These are phyloP conservation scores for Panthera uncia DNA, from an alignment of 2,113 vertebrate species.

Conservation along the genomic window DNA sequence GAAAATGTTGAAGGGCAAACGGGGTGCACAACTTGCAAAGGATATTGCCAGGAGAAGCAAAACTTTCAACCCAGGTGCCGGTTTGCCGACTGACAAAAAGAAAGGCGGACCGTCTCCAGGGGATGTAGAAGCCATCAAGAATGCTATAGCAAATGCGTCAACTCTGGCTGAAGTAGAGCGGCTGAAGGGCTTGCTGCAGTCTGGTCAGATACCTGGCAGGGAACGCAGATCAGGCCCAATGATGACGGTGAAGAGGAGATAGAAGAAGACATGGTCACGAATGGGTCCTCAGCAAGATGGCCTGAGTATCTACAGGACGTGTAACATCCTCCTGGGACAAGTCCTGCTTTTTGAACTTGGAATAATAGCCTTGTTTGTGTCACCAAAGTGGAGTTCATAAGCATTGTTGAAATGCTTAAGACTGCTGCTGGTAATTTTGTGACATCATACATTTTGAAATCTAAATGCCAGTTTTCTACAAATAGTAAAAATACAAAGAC, in stretches of 20 bases:
- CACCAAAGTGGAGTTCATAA: background rate
- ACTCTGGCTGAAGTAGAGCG: constrained; percentile 96
- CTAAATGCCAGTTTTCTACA: constrained; percentile 78
- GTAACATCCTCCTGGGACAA: background rate
- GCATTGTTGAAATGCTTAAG: background rate
- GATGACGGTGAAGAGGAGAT: constrained; percentile 88
- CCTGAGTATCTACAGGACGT: accelerated
- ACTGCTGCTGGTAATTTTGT: constrained; percentile 66
- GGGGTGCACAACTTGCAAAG: constrained; percentile 99
- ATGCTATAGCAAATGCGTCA: constrained; percentile 94
- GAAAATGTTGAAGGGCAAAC: constrained; percentile 99
- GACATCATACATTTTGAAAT: constrained; percentile 58
- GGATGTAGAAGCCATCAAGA: constrained; percentile 98
- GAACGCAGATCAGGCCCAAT: constrained; percentile 88
- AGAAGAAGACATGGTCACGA: constrained; percentile 90
- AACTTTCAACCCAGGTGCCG: constrained; percentile 96
- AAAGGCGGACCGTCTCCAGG: constrained; percentile 92
- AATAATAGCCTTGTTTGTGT: background rate
- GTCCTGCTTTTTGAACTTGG: background rate
- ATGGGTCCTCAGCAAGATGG: constrained; percentile 85
- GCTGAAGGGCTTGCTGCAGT: constrained; percentile 94
- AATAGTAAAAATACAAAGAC: constrained; percentile 30
- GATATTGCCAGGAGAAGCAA: constrained; percentile 99
- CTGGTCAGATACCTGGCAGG: constrained; percentile 95
- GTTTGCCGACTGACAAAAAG: constrained; percentile 93